These are phyloP conservation scores for Lycaena phlaeas DNA, from an alignment of 2,888 invertebrate genomes.

Conservation along the genomic window DNA sequence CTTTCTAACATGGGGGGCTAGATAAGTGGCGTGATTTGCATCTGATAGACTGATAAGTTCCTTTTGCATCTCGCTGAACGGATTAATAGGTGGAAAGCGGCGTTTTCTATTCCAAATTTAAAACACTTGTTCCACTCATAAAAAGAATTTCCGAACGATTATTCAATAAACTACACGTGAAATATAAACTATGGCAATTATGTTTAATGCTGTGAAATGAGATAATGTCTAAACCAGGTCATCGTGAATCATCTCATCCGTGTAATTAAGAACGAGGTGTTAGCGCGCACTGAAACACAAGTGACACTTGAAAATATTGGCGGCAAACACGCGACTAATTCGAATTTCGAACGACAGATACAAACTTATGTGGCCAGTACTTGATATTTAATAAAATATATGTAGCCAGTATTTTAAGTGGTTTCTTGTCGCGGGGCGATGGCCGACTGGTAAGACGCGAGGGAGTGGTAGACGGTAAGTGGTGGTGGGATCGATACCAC, in stretches of 20 bases:
- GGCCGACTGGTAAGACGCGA: slow-evolving; percentile 54
- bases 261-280: slow-evolving; percentile 32
- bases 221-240: slow-evolving; percentile 44
- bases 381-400: slow-evolving; percentile 19
- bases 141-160: neutral
- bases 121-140: no score
- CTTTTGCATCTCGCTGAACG: slow-evolving; percentile 42
- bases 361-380: slow-evolving; percentile 21
- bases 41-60: slow-evolving; percentile 60
- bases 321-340: slow-evolving; percentile 17
- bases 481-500: slow-evolving; percentile 65
- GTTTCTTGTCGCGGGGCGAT: slow-evolving; percentile 55
- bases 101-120: slow-evolving; percentile 4
- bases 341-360: slow-evolving; percentile 15
- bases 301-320: slow-evolving; percentile 19
- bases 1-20: slow-evolving; percentile 46
- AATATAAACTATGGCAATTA: neutral
- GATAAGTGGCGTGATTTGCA: slow-evolving; percentile 61
- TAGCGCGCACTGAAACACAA: slow-evolving; percentile 23
- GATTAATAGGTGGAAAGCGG: slow-evolving; percentile 40
- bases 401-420: slow-evolving; percentile 29
- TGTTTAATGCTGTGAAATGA: slow-evolving; percentile 40
- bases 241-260: slow-evolving; percentile 42
- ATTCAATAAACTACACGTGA: neutral
- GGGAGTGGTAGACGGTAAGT: slow-evolving; percentile 52